Percentiles rank a stretch among this genome's conserved stretches.
Conservation (phyloP, 2,797 vertebrate genomes). For the Acomys russatus region DNA sequence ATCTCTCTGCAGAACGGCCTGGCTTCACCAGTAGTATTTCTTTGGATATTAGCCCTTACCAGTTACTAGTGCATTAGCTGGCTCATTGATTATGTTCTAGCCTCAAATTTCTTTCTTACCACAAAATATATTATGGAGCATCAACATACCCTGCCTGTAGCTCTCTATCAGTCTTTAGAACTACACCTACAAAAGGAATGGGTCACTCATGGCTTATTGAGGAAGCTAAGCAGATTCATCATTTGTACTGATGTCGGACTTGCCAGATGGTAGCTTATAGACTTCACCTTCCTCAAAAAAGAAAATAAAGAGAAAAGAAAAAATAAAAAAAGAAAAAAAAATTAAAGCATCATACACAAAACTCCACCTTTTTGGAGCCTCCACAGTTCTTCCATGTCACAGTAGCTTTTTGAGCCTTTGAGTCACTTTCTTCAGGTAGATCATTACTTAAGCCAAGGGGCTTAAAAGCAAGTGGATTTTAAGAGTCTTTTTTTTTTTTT, state of each 20-base stretch:
- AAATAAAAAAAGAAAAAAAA: background rate
- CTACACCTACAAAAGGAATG: background rate
- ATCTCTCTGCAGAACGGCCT: background rate
- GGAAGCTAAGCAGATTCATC: background rate
- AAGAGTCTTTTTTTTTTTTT: conserved; percentile 32
- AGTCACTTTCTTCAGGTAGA: background rate
- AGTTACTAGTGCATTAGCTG: background rate
- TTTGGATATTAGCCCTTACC: background rate
- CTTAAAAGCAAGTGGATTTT: background rate
- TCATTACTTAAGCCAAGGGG: background rate
- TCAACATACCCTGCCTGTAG: background rate
- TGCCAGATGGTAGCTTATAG: background rate
- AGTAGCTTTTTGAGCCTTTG: background rate
- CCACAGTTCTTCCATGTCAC: background rate
- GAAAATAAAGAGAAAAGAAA: background rate
- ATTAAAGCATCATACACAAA: background rate
- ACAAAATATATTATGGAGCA: background rate
- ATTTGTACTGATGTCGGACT: background rate
- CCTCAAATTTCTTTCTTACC: background rate
- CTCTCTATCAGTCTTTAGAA: background rate
- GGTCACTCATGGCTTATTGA: background rate
- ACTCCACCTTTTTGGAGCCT: background rate
- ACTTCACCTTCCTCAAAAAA: background rate
- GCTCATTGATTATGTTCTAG: background rate
- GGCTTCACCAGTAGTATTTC: background rate